Conservation (phyloP, 2,113 vertebrate species). For the Synodontis membranacea region DNA sequence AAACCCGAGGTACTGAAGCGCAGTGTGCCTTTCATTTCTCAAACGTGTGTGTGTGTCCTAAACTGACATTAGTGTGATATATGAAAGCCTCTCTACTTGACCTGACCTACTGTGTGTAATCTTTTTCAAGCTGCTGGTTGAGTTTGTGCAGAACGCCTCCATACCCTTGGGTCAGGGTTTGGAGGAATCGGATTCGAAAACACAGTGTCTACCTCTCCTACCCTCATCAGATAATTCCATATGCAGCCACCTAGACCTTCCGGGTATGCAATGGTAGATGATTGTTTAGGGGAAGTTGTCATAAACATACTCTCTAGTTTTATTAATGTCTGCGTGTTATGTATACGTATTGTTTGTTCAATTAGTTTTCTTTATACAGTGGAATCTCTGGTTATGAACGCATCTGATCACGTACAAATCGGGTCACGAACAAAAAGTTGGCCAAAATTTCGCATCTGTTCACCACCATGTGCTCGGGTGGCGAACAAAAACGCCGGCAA, state of each 20-base stretch:
- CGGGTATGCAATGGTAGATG: constrained; percentile 72
- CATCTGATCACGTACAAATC: too few species aligned
- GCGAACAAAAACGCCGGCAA: too few species aligned
- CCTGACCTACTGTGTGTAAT: not conserved
- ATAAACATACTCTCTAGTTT: not conserved
- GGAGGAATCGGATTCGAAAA: constrained; percentile 86
- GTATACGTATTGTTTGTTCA: not conserved
- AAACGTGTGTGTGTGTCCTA: too few species aligned
- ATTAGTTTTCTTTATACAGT: not conserved
- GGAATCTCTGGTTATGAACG: too few species aligned
- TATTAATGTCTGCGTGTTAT: not conserved
- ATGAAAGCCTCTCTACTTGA: not conserved
- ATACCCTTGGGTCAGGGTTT: constrained; percentile 91
- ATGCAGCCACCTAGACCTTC: constrained; percentile 87
- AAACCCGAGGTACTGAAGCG: constrained; percentile 89
- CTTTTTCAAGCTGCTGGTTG: constrained; percentile 88
- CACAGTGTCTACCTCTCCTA: constrained; percentile 86
- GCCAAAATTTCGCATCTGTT: too few species aligned
- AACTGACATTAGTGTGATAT: constrained; percentile 19
- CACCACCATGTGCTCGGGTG: too few species aligned
- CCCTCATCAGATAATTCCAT: constrained; percentile 82
- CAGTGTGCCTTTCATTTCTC: not conserved
- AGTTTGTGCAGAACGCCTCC: constrained; percentile 98
- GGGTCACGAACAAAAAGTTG: too few species aligned
- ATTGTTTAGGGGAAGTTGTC: not conserved